These are phyloP conservation scores for Malthinus flaveolus DNA, from an alignment of 2,888 invertebrate genomes.

Conservation along the genomic window DNA sequence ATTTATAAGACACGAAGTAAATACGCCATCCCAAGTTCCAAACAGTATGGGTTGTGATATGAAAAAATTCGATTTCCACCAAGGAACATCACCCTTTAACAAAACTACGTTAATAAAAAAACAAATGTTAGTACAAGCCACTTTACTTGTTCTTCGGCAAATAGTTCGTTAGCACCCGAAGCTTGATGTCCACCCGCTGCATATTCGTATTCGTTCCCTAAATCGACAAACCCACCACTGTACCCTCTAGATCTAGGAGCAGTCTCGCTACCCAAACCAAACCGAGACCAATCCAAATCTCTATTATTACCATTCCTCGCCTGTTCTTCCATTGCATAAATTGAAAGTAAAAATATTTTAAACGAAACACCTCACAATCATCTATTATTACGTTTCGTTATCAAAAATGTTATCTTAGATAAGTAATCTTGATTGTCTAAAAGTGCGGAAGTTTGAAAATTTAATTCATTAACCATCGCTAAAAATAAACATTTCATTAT, in stretches of 20 bases:
- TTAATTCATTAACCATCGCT: slow-evolving; percentile 2
- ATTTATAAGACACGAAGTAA: slow-evolving; percentile 95
- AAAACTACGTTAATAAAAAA: not conserved
- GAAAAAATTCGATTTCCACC: slow-evolving; percentile 98
- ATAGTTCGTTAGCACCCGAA: slow-evolving; percentile 87
- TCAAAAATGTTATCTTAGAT: slow-evolving; percentile 3
- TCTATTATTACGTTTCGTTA: not conserved
- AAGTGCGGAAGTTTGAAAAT: not conserved
- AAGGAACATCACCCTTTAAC: slow-evolving; percentile 72
- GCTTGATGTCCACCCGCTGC: slow-evolving; percentile 82
- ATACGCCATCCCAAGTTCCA: slow-evolving; percentile 98
- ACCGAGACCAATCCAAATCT: slow-evolving; percentile 60
- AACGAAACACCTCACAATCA: not conserved
- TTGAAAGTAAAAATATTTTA: not conserved
- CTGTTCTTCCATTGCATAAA: slow-evolving; percentile 8
- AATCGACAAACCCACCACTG: slow-evolving; percentile 75
- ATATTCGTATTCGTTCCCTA: slow-evolving; percentile 75
- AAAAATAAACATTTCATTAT: slow-evolving; percentile 2
- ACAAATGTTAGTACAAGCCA: not conserved
- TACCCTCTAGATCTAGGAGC: slow-evolving; percentile 61
- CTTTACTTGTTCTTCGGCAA: slow-evolving; percentile 84
- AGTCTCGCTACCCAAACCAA: slow-evolving; percentile 57
- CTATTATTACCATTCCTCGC: slow-evolving; percentile 11
- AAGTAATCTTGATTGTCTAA: slow-evolving; percentile 4
- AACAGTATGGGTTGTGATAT: slow-evolving; percentile 94